Evolutionary conservation across 2,797 vertebrate species (phyloP).

Genomic region (Sciurus carolinensis): DNA sequence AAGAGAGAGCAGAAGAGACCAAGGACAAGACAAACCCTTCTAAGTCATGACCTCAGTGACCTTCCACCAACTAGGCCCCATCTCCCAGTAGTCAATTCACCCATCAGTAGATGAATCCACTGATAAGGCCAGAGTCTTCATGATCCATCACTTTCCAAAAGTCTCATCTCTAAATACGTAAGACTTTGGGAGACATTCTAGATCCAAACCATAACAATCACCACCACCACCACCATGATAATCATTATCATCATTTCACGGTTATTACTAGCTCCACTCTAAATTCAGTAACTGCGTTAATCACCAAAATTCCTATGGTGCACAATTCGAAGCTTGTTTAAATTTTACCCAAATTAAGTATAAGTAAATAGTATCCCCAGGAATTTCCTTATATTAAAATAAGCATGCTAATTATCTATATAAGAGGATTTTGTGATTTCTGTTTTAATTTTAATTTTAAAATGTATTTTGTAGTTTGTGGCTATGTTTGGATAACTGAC

Average conservation of each 20-base stretch:
- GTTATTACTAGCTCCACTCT: background rate
- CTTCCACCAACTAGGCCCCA: too few relatives aligned
- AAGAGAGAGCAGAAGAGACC: too few relatives aligned
- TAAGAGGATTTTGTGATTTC: background rate
- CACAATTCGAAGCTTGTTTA: background rate
- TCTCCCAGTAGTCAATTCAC: too few relatives aligned
- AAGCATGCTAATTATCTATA: too few relatives aligned
- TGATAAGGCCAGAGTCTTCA: too few relatives aligned
- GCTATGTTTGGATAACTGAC: background rate
- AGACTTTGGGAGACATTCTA: too few relatives aligned
- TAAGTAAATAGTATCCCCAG: background rate
- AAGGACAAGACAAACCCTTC: too few relatives aligned
- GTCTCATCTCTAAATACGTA: too few relatives aligned
- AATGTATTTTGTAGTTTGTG: background rate
- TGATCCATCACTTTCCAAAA: too few relatives aligned
- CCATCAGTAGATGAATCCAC: too few relatives aligned
- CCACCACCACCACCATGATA: background rate
- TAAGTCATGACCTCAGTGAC: too few relatives aligned
- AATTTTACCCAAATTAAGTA: background rate
- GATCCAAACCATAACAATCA: too few relatives aligned
- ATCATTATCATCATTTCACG: background rate
- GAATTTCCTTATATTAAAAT: background rate
- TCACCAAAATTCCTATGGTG: background rate
- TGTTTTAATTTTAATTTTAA: slow-evolving; percentile 53
- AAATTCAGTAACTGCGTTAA: slow-evolving; percentile 42